phyloP scores from a whole-genome alignment of 2,888 invertebrate species.

The Leptinotarsa tumamoca region DNA sequence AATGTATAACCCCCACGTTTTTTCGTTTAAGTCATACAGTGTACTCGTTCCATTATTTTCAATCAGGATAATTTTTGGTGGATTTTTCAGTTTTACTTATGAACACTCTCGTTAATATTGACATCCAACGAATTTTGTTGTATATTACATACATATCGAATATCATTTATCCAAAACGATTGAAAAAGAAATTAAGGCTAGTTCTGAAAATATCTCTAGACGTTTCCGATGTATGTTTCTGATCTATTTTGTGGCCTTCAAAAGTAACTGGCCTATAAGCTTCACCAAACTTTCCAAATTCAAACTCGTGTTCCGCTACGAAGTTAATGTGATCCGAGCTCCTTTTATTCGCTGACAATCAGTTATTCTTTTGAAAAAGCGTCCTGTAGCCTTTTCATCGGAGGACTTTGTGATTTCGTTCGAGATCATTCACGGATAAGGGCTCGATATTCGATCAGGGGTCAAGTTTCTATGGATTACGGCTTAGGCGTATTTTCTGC shows the following conservation, averaged over 20 bases:
- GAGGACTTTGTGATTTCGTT: constrained; percentile 62
- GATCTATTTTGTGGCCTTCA: background rate
- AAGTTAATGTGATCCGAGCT: constrained; percentile 23
- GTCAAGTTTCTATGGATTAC: constrained; percentile 57
- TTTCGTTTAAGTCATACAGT: too few relatives aligned
- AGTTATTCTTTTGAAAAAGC: constrained; percentile 64
- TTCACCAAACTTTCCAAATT: background rate
- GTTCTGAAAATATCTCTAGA: too few relatives aligned
- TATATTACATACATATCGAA: too few relatives aligned
- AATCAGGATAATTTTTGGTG: too few relatives aligned
- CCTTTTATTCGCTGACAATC: constrained; percentile 62
- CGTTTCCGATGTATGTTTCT: background rate
- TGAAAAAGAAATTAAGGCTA: too few relatives aligned
- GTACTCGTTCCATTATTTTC: too few relatives aligned
- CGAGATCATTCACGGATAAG: constrained; percentile 59
- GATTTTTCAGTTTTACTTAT: too few relatives aligned
- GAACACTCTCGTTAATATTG: too few relatives aligned
- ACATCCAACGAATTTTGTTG: too few relatives aligned
- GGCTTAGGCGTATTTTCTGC: constrained; percentile 19
- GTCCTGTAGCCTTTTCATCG: constrained; percentile 64
- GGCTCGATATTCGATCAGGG: constrained; percentile 59
- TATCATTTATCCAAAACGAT: too few relatives aligned
- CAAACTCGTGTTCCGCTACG: constrained; percentile 30
- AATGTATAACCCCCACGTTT: too few relatives aligned
- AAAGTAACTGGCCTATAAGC: background rate